Evolutionary conservation across 2,113 vertebrate species (phyloP), one percentile per base, ranked within the genome.

Genomic region (Aix galericulata): DNA sequence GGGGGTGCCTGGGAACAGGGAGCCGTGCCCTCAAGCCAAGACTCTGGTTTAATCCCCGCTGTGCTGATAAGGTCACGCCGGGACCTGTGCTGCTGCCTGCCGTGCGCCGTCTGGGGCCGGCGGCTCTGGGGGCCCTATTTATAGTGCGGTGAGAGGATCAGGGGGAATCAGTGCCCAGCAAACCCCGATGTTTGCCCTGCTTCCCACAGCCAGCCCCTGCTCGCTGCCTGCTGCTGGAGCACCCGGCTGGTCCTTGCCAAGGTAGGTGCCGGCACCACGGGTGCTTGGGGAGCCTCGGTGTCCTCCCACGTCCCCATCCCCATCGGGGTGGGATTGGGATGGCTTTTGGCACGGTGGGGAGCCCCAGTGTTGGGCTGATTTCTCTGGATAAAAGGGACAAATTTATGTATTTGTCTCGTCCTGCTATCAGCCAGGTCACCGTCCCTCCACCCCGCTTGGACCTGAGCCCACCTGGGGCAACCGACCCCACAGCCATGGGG

Each of bases 91-190:
- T 85, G 74, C 74, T 73, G 66, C 88, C 56, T 78, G 68, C 64
- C 3, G 0, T 13, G 29, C 2, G 2, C 27, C 0, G 18, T 26
- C 86, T 50, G 66, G 46, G 77, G 18, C 48, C 3, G 3, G 36
- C 4, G 0, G 38, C 66, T 81, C 76, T 68, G 56, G 38, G 32
- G 34, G 22, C 58, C 71, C 84, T 96, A 96, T 94, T 95, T 95
- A 94, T 96, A 93, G 93, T 4, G 22, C 36, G 0, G 40, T 93
- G 88, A 96, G 62, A 94, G 90, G 88, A 96, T 96, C 93, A 94
- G 82, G 78, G 46, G 20, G 82, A 89, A 95, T 96, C 86, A 96
- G 90, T 71, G 7, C 15, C 48, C 46, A 21, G 82, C 26, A 38
- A 53, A 46, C 52, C 67, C 53, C 46, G 74, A 71, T 50, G 77